Conservation (phyloP, 2,797 vertebrate species). For the Schizopygopsis pylzovi region DNA sequence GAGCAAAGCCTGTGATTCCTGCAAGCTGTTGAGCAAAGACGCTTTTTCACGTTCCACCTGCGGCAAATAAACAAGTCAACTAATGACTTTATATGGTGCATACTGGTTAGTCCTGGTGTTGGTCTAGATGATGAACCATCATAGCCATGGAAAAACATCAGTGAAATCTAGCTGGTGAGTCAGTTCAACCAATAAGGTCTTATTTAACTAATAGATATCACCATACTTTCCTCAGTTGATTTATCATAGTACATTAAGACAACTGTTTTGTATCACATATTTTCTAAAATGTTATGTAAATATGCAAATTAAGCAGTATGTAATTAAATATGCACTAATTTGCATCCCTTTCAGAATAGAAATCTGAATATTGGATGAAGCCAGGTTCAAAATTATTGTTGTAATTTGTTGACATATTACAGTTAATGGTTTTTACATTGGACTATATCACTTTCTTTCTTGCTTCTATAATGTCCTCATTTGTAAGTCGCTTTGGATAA, state of each 20-base stretch:
- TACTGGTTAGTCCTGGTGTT: neutral
- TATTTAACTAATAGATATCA: neutral
- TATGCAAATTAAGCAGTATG: neutral
- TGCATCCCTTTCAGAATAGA: neutral
- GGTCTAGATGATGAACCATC: neutral
- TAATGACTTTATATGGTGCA: neutral
- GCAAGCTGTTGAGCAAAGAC: constrained; percentile 84
- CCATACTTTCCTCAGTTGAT: neutral
- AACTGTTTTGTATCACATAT: neutral
- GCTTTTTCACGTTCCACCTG: constrained; percentile 94
- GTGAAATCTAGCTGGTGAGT: neutral
- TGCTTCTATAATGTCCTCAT: no score
- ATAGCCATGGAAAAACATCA: neutral
- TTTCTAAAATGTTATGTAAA: neutral
- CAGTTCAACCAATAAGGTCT: neutral
- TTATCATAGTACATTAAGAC: neutral
- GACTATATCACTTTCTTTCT: neutral
- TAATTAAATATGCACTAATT: neutral
- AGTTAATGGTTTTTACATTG: neutral
- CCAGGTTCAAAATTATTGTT: neutral
- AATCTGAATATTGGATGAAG: neutral
- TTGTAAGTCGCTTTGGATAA: no score
- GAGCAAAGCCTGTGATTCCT: constrained; percentile 92
- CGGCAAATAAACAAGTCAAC: constrained; percentile 40
- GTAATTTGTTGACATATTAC: neutral